Evolutionary conservation across 1,140 invertebrate genomes (phyloP), one percentile per base, ranked within the genome.

Genomic region (Nasonia giraulti): DNA sequence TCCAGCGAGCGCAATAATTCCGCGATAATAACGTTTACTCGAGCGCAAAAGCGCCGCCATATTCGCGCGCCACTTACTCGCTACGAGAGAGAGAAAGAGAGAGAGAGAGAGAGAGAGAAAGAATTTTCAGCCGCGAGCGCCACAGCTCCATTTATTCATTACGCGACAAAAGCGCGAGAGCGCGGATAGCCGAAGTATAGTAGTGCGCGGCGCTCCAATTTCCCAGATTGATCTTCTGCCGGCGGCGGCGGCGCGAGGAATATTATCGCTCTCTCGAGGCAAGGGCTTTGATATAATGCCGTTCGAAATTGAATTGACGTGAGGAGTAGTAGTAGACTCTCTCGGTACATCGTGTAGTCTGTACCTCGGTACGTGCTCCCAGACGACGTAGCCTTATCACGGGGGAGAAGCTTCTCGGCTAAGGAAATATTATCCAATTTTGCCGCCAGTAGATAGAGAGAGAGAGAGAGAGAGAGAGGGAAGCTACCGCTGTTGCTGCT

Each of bases 231-330:
- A 75, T 40, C 37, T 37, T 71, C 68, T 27, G 68, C 23, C 68
- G n/a, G 27, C 8, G n/a, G 17, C 68, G n/a, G 23, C 27, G 27
- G 55, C 55, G 17, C 7, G 69, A 73, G 69, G 33, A 73, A 73
- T 73, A 73, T 73, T 73, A 73, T 73, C 33, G 33, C 69, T 62
- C 55, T 62, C 55, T 62, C 55, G 55, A 62, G 20, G 20, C 55
- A 62, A 62, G 20, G 55, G 55, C 55, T 62, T 62, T 62, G 55
- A 62, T 62, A 62, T 62, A 71, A 31, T 33, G 20, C 27, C 68
- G 14, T 71, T 71, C 68, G 68, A 71, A 71, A 71, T 71, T 71
- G 68, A 71, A 71, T 71, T 71, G 68, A 71, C 68, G 68, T 27
- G 31, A 2, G 66, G 55, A 62, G 55, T 62, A 62, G 55, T 37